Evolutionary conservation across 2,797 vertebrate species (phyloP).

Genomic region (Schizopygopsis malacanthus): DNA sequence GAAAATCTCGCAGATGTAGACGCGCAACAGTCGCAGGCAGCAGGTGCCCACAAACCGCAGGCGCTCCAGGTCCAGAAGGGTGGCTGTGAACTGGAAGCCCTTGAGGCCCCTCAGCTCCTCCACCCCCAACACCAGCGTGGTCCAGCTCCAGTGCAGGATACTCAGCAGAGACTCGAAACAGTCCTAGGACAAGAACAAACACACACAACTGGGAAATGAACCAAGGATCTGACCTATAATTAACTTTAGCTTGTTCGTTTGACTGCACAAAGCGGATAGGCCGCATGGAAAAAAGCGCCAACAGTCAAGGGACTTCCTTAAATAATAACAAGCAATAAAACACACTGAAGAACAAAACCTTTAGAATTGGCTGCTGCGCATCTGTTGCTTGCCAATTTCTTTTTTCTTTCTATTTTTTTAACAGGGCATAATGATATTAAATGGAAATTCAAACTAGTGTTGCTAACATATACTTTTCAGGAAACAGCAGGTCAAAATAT

Average conservation of each 20-base stretch:
- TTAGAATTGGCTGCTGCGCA: not conserved
- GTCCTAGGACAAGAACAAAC: constrained; percentile 77
- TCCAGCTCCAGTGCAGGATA: constrained; percentile 99
- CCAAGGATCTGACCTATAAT: not conserved
- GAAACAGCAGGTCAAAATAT: not conserved
- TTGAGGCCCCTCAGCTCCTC: constrained; percentile 97
- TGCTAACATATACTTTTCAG: not conserved
- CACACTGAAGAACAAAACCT: not conserved
- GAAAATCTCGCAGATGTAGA: constrained; percentile 99
- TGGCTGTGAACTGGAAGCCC: constrained; percentile 98
- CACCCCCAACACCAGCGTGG: constrained; percentile 94
- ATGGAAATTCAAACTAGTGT: constrained; percentile 1
- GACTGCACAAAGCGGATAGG: not conserved
- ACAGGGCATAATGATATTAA: not conserved
- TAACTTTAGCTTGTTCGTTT: not conserved
- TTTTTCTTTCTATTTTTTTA: not conserved
- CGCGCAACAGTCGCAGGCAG: constrained; percentile 92
- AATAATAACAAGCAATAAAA: constrained; percentile 14
- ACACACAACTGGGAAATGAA: not conserved
- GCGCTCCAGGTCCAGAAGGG: constrained; percentile 94
- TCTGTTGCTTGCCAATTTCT: not conserved
- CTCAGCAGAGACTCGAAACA: constrained; percentile 97
- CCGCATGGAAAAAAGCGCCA: not conserved
- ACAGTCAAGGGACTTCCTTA: constrained; percentile 1
- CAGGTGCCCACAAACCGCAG: constrained; percentile 96